Percentiles rank a stretch among this genome's conserved stretches.
Conservation (phyloP, 2,797 vertebrate genomes). For the Scolopax rusticola region DNA sequence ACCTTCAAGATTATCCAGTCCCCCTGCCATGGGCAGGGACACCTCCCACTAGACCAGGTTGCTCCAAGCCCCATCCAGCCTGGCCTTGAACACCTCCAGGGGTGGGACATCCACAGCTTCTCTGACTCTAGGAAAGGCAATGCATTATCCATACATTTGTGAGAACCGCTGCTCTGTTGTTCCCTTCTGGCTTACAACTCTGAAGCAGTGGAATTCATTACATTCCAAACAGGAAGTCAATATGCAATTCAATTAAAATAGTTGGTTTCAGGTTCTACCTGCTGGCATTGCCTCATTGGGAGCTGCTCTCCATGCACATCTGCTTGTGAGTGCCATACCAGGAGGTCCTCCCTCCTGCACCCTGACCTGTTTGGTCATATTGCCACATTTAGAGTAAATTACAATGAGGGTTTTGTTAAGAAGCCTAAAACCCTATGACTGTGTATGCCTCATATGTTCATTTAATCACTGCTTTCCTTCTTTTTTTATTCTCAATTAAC, state of each 20-base stretch:
- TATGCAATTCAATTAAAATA: not conserved
- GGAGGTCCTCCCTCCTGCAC: not conserved
- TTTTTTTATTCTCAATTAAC: not conserved
- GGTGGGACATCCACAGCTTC: not conserved
- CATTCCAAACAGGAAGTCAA: not conserved
- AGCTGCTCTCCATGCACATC: not conserved
- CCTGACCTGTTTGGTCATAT: not conserved
- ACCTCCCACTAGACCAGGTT: too few relatives aligned
- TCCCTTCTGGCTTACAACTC: not conserved
- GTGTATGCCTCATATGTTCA: not conserved
- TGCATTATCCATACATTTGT: not conserved
- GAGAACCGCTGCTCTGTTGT: not conserved
- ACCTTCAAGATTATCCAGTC: too few relatives aligned
- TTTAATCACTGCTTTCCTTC: not conserved
- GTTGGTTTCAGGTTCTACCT: not conserved
- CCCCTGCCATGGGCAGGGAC: too few relatives aligned
- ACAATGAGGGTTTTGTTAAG: not conserved
- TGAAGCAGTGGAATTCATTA: not conserved
- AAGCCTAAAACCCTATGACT: not conserved
- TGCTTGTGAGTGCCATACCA: accelerated
- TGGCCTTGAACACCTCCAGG: too few relatives aligned
- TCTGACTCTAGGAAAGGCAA: not conserved
- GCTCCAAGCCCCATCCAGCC: too few relatives aligned
- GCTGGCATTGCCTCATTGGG: not conserved
- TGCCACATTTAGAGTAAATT: not conserved